Base-by-base conservation (phyloP, 2,113 vertebrate genomes). In the Danionella cerebrum region DNA sequence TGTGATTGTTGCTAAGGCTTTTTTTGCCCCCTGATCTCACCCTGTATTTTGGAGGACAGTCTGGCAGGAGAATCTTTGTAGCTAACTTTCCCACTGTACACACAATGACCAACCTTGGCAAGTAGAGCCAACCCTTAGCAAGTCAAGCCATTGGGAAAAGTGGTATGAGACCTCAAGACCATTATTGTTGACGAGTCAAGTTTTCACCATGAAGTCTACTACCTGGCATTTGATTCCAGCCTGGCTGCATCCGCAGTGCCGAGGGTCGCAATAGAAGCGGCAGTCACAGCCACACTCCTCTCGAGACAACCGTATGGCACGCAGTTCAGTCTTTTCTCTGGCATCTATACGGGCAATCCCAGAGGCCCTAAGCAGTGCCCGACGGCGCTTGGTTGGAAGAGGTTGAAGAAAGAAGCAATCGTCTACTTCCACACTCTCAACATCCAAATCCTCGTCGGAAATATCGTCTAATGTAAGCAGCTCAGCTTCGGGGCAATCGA, bases 321-420 rank as follows among this genome's bases (percentile, higher is more conserved):
- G 79, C 12, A 98, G 91, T 77, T 98, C 95, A 1, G 92, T 87
- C 35, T 98, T 98, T 84, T 98, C 96, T 22, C 94, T 90, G 0
- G 93, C 93, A 3, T 98, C 96, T 0, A 98, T 98, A 67, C 95
- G 85, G 73, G 91, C 90, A 4, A 97, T 93, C 2, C 96, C 96
- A 0, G 96, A 94, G 22, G 95, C 93, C 9, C 96, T 82, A 9
- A 98, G 86, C 39, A 98, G 82, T 0, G 95, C 94, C 0, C 96
- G 89, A 1, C 95, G 93, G 3, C 94, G 86, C 62, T 97, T 97
- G 10, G 95, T 98, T 65, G 96, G 94, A 74, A 98, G 84, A 0
- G 96, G 96, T 85, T 98, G 95, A 24, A 98, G 90, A 80, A 97
- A 98, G 83, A 97, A 98, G 45, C 94, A 98, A 68, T 98, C 95